These are phyloP conservation scores for Malacosoma neustria DNA, from an alignment of 2,888 invertebrate species.

Conservation along the genomic window DNA sequence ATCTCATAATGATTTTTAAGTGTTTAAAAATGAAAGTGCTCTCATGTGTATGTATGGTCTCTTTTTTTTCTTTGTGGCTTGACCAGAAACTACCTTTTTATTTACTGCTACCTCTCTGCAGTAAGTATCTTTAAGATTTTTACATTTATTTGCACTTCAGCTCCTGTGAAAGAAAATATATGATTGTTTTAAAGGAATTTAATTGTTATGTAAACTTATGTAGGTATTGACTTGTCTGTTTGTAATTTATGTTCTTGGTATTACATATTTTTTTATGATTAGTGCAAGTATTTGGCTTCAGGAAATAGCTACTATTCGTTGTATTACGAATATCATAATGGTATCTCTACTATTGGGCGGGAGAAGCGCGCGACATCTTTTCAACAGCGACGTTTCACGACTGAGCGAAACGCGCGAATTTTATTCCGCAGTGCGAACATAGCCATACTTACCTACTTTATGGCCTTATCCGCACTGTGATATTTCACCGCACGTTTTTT, in stretches of 20 bases:
- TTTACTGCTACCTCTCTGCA: slow-evolving; percentile 2
- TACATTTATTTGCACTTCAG: slow-evolving; percentile 3
- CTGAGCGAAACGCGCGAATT: no score
- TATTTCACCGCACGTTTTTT: no score
- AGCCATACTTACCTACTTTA: no score
- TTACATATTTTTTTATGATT: slow-evolving; percentile 3
- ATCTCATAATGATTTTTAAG: slow-evolving; percentile 4
- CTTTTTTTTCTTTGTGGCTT: slow-evolving; percentile 5
- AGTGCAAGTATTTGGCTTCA: slow-evolving; percentile 7
- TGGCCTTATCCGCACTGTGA: no score
- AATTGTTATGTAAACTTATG: not conserved
- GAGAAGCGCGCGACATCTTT: no score
- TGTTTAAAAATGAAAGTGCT: slow-evolving; percentile 6
- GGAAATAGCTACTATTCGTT: slow-evolving; percentile 6
- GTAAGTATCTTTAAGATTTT: not conserved
- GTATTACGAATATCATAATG: slow-evolving; percentile 7
- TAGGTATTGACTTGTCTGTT: not conserved
- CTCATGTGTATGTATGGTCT: slow-evolving; percentile 4
- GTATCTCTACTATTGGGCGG: slow-evolving; percentile 2
- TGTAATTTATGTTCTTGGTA: slow-evolving; percentile 1
- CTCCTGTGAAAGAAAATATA: slow-evolving; percentile 3
- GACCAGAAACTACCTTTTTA: slow-evolving; percentile 5
- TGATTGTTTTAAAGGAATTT: not conserved
- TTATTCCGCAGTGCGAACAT: no score
- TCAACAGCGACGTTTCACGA: no score